Conservation (phyloP, 2,888 invertebrate genomes). For the Gasteruption jaculator region DNA sequence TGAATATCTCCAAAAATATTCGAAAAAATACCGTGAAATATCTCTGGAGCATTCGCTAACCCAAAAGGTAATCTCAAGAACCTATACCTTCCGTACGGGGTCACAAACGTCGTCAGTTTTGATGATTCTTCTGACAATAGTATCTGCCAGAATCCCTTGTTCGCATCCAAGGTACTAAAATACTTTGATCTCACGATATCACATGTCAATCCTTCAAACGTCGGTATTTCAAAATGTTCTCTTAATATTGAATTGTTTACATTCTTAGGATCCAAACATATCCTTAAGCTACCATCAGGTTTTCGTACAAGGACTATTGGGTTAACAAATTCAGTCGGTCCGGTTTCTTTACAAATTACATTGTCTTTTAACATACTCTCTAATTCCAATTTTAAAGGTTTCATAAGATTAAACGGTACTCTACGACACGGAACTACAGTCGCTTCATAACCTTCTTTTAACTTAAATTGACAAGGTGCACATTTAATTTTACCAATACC, state of each 20-base stretch:
- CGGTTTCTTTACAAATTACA: constrained; percentile 22
- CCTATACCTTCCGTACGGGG: constrained; percentile 18
- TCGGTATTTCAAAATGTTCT: constrained; percentile 25
- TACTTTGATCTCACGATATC: constrained; percentile 18
- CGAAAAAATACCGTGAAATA: constrained; percentile 25
- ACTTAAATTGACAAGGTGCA: constrained; percentile 18
- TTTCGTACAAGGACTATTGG: constrained; percentile 24
- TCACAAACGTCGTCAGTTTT: constrained; percentile 17
- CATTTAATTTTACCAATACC: constrained; percentile 24
- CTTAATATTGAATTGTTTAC: constrained; percentile 24
- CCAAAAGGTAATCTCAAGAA: constrained; percentile 30
- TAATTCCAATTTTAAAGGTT: constrained; percentile 15
- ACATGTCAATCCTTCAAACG: constrained; percentile 23
- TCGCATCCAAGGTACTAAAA: constrained; percentile 19
- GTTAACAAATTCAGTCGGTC: constrained; percentile 26
- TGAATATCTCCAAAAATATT: constrained; percentile 25
- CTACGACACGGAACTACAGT: constrained; percentile 15
- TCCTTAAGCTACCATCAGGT: constrained; percentile 17
- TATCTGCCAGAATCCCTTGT: constrained; percentile 22
- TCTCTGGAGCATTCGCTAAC: constrained; percentile 23
- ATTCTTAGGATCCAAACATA: constrained; percentile 25
- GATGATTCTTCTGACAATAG: constrained; percentile 12
- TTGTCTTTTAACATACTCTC: constrained; percentile 15
- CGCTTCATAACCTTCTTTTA: constrained; percentile 16
- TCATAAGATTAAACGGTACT: constrained; percentile 16